phyloP scores from a whole-genome alignment of 37 sponge, comb jelly and placozoan species.

The Beroe ovata region DNA sequence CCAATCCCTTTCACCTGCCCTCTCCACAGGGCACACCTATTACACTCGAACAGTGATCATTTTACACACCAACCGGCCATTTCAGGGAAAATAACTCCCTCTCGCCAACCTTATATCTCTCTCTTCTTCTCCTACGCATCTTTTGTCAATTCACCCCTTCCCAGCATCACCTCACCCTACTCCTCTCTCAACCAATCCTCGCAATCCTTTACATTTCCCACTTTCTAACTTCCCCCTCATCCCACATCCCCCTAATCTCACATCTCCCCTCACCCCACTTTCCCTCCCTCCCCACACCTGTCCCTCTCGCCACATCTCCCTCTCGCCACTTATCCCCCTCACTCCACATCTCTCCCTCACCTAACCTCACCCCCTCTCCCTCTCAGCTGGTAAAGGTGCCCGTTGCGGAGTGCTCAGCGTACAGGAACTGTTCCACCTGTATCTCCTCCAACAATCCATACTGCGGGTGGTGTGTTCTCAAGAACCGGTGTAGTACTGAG shows the following conservation, averaged over 20 bases:
- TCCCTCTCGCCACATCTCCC: conserved; percentile 4
- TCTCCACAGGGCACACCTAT: too few relatives aligned
- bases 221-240: too few relatives aligned
- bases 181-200: too few relatives aligned
- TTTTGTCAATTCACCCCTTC: too few relatives aligned
- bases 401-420: conserved; percentile 74
- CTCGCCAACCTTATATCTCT: too few relatives aligned
- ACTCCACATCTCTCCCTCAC: background rate
- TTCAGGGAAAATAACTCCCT: too few relatives aligned
- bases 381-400: conserved; percentile 72
- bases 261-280: conserved; percentile 12
- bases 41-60: too few relatives aligned
- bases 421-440: conserved; percentile 74
- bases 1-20: too few relatives aligned
- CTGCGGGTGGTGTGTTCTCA: conserved; percentile 90
- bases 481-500: conserved; percentile 66
- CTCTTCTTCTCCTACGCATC: too few relatives aligned
- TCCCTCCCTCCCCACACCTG: background rate
- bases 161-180: too few relatives aligned
- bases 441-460: conserved; percentile 72
- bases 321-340: background rate
- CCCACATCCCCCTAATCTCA: background rate
- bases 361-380: background rate
- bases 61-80: too few relatives aligned
- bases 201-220: too few relatives aligned